Evolutionary conservation across 2,797 vertebrate species (phyloP).

Genomic region (Staurois parvus): DNA sequence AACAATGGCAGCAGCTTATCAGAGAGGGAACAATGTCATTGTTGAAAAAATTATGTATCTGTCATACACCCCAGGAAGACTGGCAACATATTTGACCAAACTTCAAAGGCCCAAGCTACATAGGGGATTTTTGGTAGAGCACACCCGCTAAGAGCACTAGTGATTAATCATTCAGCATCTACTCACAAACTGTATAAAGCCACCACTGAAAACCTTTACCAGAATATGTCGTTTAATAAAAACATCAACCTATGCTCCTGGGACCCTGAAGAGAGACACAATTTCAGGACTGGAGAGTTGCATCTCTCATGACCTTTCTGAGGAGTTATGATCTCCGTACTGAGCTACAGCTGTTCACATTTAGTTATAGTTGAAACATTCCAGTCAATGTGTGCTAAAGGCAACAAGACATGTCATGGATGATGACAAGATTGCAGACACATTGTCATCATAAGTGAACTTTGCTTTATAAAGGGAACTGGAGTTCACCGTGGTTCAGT

Average conservation of each 20-base stretch:
- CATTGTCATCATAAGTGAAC: conserved; percentile 27
- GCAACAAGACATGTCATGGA: not conserved
- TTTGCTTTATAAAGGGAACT: conserved; percentile 46
- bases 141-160: no score
- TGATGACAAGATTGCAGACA: conserved; percentile 13
- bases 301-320: not conserved
- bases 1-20: no score
- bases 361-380: not conserved
- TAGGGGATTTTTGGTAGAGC: no score
- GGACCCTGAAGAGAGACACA: not conserved
- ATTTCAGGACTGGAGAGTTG: not conserved
- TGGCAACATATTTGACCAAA: no score
- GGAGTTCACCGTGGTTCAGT: conserved; percentile 12
- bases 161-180: no score
- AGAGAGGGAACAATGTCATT: no score
- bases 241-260: not conserved
- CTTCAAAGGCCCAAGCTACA: no score
- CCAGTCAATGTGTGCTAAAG: conserved; percentile 34
- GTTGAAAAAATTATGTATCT: no score
- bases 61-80: no score
- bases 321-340: not conserved
- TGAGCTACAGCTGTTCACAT: not conserved
- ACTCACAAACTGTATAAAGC: no score
- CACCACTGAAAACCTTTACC: not conserved
- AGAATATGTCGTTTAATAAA: not conserved